Evolutionary conservation across 2,888 invertebrate species (phyloP).

Genomic region (Calameuta filiformis): DNA sequence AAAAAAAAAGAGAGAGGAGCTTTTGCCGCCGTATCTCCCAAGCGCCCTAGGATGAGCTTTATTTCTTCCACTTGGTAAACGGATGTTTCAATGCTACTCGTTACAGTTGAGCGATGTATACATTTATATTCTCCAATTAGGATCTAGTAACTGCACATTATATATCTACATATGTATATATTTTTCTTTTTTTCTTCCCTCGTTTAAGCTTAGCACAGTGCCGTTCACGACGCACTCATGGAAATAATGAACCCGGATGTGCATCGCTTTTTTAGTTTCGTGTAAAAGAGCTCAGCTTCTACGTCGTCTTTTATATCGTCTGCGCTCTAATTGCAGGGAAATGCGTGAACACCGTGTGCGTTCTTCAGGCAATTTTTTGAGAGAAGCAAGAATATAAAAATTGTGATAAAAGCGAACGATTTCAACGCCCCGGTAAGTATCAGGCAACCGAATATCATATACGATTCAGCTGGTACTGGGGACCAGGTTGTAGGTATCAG

Average conservation of each 20-base stretch:
- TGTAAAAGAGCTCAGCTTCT: not conserved
- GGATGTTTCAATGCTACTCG: conserved; percentile 1
- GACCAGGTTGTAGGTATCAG: not conserved
- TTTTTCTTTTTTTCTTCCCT: not conserved
- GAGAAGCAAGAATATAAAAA: not conserved
- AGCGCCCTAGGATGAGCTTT: not conserved
- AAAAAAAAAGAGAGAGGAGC: not conserved
- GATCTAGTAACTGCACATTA: not conserved
- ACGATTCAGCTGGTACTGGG: not conserved
- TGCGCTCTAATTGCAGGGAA: not conserved
- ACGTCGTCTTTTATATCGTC: not conserved
- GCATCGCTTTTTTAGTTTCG: not conserved
- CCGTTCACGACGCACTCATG: not conserved
- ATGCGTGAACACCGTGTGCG: not conserved
- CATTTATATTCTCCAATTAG: not conserved
- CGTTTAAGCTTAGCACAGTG: not conserved
- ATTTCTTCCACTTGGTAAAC: not conserved
- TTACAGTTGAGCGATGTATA: not conserved
- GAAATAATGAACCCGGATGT: not conserved
- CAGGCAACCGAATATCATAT: not conserved
- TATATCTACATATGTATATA: not conserved
- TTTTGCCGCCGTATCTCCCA: not conserved
- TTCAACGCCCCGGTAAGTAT: not conserved
- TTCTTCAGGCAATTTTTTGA: not conserved
- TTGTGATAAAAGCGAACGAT: not conserved